Conservation (phyloP, 2,113 vertebrate genomes). For the Clarias batrachus region DNA sequence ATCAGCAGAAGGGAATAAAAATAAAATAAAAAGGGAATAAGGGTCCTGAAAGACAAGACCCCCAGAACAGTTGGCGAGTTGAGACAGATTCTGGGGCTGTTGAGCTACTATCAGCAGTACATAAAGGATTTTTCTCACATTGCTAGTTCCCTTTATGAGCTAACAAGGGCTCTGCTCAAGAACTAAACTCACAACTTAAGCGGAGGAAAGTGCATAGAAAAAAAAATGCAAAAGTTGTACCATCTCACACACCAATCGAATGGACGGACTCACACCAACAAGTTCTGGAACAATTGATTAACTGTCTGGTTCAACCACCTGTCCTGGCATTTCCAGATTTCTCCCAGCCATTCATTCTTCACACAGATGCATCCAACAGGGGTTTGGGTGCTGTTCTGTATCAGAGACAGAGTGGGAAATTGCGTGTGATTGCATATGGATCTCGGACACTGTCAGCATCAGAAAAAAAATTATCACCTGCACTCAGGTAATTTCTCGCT, state of each 20-base stretch:
- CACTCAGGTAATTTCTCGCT: too few relatives aligned
- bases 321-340: background rate
- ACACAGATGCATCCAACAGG: background rate
- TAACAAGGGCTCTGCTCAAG: background rate
- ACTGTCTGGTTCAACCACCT: background rate
- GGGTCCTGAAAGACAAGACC: too few relatives aligned
- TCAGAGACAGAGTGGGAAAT: background rate
- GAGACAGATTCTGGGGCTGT: too few relatives aligned
- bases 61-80: too few relatives aligned
- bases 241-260: background rate
- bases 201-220: too few relatives aligned
- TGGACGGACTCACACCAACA: background rate
- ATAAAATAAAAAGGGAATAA: too few relatives aligned
- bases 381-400: constrained; percentile 9
- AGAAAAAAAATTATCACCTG: background rate
- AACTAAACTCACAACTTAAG: too few relatives aligned
- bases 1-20: too few relatives aligned
- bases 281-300: background rate
- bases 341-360: background rate
- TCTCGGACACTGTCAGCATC: background rate
- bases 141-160: background rate
- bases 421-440: constrained; percentile 4
- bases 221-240: background rate
- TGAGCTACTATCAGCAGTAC: too few relatives aligned
- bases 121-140: background rate